Percentiles rank a stretch among this genome's conserved stretches.
Conservation (phyloP, 2,797 vertebrate species). For the Ficedula albicollis region DNA sequence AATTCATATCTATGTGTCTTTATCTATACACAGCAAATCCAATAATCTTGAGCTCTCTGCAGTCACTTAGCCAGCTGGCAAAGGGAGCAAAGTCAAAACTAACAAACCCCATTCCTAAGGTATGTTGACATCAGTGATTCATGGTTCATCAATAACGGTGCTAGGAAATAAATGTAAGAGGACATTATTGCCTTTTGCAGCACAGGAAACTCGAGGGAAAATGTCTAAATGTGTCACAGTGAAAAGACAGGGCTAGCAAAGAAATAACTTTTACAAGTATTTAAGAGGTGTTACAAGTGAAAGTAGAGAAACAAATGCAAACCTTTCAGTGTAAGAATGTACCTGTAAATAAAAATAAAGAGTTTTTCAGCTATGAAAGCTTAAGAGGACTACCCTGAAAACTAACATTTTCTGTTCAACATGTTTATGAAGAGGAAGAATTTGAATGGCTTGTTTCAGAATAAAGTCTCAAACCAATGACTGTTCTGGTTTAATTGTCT, state of each 20-base stretch:
- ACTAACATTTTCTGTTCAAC: background rate
- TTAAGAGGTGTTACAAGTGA: constrained; percentile 28
- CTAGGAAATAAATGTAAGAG: constrained; percentile 50
- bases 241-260: constrained; percentile 4
- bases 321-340: background rate
- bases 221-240: background rate
- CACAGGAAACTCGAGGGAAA: constrained; percentile 31
- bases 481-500: constrained; percentile 8
- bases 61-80: constrained; percentile 67
- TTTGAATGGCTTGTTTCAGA: background rate
- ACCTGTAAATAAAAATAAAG: constrained; percentile 10
- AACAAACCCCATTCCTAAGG: constrained; percentile 52
- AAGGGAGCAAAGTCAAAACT: constrained; percentile 52
- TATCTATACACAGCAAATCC: constrained; percentile 66
- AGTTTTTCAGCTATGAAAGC: background rate
- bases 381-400: constrained; percentile 1
- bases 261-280: constrained; percentile 45
- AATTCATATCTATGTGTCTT: constrained; percentile 68
- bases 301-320: constrained; percentile 6
- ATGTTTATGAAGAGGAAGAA: background rate
- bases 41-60: constrained; percentile 61
- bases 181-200: constrained; percentile 56
- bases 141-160: constrained; percentile 57
- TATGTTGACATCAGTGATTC: constrained; percentile 62
- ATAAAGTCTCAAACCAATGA: background rate